phyloP scores from a whole-genome alignment of 2,888 invertebrate genomes.

The Drosophila dives region DNA sequence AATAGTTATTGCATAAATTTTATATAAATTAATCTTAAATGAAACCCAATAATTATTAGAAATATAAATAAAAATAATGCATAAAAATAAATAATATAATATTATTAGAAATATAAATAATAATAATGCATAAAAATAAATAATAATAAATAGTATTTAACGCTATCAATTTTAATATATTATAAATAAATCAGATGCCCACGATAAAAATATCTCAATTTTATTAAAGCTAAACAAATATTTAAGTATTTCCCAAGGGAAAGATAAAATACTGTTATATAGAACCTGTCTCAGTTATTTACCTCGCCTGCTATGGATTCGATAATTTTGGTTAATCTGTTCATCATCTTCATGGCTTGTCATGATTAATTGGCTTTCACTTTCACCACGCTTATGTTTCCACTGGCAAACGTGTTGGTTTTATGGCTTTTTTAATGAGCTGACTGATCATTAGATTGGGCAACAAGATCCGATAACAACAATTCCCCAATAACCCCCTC shows the following conservation, averaged over 20 bases:
- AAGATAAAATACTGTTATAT: neutral
- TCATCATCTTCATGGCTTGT: slow-evolving; percentile 24
- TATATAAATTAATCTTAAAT: neutral
- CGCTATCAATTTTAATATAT: neutral
- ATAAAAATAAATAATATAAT: neutral
- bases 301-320: neutral
- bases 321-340: slow-evolving; percentile 5
- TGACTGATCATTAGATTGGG: slow-evolving; percentile 69
- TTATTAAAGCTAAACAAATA: neutral
- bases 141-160: neutral
- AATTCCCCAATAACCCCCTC: neutral
- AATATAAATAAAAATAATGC: neutral
- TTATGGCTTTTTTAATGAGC: slow-evolving; percentile 80
- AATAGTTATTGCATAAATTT: neutral
- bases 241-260: neutral
- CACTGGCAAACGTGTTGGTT: slow-evolving; percentile 68
- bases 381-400: slow-evolving; percentile 45
- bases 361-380: slow-evolving; percentile 58
- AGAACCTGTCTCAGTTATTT: neutral
- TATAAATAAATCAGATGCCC: neutral
- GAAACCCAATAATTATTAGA: too few species aligned
- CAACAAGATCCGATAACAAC: slow-evolving; percentile 52
- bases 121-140: neutral
- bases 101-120: neutral
- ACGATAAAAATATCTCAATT: neutral